Evolutionary conservation across 2,888 invertebrate genomes (phyloP), one percentile per base, ranked within the genome.

Genomic region (Dasypolia templi): DNA sequence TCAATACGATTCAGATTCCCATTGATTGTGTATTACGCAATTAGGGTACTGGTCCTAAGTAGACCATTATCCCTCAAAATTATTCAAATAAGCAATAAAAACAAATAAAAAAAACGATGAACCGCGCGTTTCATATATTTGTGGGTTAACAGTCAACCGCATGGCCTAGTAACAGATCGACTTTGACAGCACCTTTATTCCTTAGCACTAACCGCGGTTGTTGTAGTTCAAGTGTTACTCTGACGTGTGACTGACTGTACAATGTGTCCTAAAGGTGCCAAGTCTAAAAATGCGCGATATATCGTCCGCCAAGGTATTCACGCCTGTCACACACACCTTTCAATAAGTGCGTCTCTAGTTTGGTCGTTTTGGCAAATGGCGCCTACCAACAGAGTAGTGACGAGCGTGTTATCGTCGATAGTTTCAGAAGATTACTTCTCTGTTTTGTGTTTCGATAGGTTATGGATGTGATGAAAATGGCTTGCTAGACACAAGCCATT

Each of bases 321-420:
- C 81, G 84, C 85, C 87, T 91, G 93, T 92, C 91, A 90, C 77
- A 86, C 87, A 88, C 90, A 91, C 92, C 93, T 93, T 92, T 92
- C 92, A 90, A 84, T 92, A 86, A 84, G 84, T 87, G 85, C 83
- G 89, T 90, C 88, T 87, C 87, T 82, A 81, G 87, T 87, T 87
- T 87, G 90, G 90, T 91, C 88, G 91, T 91, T 93, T 93, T 94
- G 94, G 94, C 93, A 93, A 91, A 89, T 91, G 94, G 94, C 94
- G 94, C 95, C 91, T 90, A 87, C 81, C 83, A 70, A 85, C 85
- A 74, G 71, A 56, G 5, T 88, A 91, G 92, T 81, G 90, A 83
- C 81, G 91, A 22, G 79, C 59, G 51, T 61, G 71, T 76, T 77
- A 32, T 68, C 85, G 72, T 87, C 88, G 89, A 87, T 84, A 78